Evolutionary conservation across 2,888 invertebrate genomes (phyloP), one percentile per base, ranked within the genome.

Genomic region (Lamellibrachia columna): DNA sequence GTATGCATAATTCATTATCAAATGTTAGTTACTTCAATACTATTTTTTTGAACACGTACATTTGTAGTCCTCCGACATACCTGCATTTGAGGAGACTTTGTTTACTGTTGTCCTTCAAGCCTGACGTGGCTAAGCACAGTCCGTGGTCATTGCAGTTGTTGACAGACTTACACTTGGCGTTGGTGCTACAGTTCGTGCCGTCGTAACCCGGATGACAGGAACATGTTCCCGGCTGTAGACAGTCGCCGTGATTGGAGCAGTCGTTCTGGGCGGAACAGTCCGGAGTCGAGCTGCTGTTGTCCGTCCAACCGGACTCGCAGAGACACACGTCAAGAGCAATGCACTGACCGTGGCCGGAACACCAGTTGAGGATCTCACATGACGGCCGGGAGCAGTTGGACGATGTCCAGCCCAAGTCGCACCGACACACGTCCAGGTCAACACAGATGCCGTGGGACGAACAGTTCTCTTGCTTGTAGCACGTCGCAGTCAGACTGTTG

Each of bases 1-100:
- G 22, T 52, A 91, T 91, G 52, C 22, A 90, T 92, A 92, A 94
- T 94, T 58, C 93, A 55, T 55, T 55, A 55, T 2, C 7, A 7
- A 55, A 55, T 55, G 55, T 55, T n/a, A n/a, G n/a, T n/a, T n/a
- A n/a, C n/a, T n/a, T 55, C 55, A 55, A 1, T 22, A 2, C 15
- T 15, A 75, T 75, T 60, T 9, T 15, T 11, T 15, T 60, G 15
- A 60, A 9, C 22, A 15, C 22, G 75, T 75, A 6, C 75, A 15
- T 75, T 75, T 75, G 22, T 15, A 75, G 75, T 22, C n/a, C n/a
- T n/a, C n/a, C n/a, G n/a, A n/a, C n/a, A n/a, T n/a, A n/a, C n/a
- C n/a, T n/a, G n/a, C n/a, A n/a, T n/a, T n/a, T n/a, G n/a, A n/a
- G n/a, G n/a, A n/a, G n/a, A n/a, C n/a, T n/a, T n/a, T n/a, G n/a